Evolutionary conservation across 2,888 invertebrate genomes (phyloP).

Genomic region (Coronaproctus castanopsis): DNA sequence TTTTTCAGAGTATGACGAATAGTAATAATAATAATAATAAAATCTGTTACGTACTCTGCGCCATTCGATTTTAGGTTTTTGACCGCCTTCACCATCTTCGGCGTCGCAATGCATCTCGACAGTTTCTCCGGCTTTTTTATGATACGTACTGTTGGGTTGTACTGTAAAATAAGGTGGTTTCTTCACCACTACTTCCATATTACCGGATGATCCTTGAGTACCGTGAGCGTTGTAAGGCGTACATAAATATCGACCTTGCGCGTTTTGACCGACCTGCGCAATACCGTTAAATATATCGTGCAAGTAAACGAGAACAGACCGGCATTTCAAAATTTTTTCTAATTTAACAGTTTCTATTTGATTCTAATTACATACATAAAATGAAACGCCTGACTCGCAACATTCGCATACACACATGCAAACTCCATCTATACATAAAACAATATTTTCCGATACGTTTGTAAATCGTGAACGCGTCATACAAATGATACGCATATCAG

Average conservation of each 20-base stretch:
- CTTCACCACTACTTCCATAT: slow-evolving; percentile 58
- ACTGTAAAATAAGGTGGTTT: slow-evolving; percentile 83
- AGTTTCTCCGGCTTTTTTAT: slow-evolving; percentile 67
- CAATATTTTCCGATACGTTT: too few species aligned
- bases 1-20: too few species aligned
- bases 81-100: slow-evolving; percentile 74
- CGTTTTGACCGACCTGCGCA: slow-evolving; percentile 50
- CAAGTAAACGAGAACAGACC: background rate
- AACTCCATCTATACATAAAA: too few species aligned
- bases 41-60: slow-evolving; percentile 38
- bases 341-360: too few species aligned
- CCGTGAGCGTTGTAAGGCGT: slow-evolving; percentile 90
- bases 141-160: slow-evolving; percentile 79
- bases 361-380: too few species aligned
- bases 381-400: too few species aligned
- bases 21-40: background rate
- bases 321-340: too few species aligned
- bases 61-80: slow-evolving; percentile 78
- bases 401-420: too few species aligned
- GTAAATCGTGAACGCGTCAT: too few species aligned
- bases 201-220: slow-evolving; percentile 74
- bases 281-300: background rate
- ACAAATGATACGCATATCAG: too few species aligned
- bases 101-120: slow-evolving; percentile 92
- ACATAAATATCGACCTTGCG: slow-evolving; percentile 86